Conservation (phyloP, 2,113 vertebrate genomes). For the Saccopteryx leptura region DNA sequence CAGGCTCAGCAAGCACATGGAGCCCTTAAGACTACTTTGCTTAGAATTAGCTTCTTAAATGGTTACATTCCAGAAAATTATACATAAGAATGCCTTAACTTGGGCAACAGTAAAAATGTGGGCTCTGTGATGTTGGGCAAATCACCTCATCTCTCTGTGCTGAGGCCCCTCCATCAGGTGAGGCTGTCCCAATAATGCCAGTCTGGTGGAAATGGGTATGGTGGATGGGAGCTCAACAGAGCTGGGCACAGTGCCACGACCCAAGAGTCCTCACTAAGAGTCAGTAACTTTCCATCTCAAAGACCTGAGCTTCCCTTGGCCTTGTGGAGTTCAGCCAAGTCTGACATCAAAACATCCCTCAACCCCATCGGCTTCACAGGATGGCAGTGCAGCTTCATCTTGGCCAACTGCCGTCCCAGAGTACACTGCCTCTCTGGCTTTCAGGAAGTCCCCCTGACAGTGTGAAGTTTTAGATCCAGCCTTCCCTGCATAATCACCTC, state of each 20-base stretch:
- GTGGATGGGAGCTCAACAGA: background rate
- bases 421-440: background rate
- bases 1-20: background rate
- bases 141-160: too few species aligned
- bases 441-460: background rate
- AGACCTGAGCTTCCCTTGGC: background rate
- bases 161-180: background rate
- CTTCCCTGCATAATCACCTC: background rate
- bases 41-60: background rate
- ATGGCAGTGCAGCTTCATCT: background rate
- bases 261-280: background rate
- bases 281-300: background rate
- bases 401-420: background rate
- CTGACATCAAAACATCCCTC: background rate
- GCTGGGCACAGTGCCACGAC: background rate
- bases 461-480: background rate
- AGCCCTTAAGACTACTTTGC: background rate
- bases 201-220: accelerated
- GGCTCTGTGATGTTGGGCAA: background rate
- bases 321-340: background rate
- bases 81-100: background rate
- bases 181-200: accelerated
- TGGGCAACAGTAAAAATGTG: background rate
- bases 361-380: background rate
- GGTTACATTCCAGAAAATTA: background rate